Base-by-base conservation (phyloP, 2,888 invertebrate genomes). In the Rhingia campestris region DNA sequence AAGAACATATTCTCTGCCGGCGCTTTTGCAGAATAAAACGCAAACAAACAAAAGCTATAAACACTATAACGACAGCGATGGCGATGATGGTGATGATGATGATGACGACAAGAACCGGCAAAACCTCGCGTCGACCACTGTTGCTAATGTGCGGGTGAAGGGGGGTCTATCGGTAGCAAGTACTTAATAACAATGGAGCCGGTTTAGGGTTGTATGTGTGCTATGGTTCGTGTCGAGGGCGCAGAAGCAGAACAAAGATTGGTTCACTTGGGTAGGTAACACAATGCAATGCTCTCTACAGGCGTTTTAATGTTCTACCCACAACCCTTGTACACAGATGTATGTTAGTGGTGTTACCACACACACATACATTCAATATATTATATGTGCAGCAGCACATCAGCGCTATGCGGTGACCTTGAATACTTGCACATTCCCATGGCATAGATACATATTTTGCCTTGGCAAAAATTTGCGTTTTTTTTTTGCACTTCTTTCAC, bases 41-140 rank as follows among this genome's bases (percentile, higher is more conserved):
- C 22, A 81, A 75, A 53, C 53, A 76, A 74, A 70, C 56, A 58
- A 61, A 77, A 69, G 22, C 79, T 64, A 79, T 73, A 67, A 79
- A 63, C 67, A 63, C 67, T 75, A 64, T 59, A 80, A 63, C 37
- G 66, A 66, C 32, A 43, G 37, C 37, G 22, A 59, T 53, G 64
- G 64, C 67, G 80, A 74, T 59, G 72, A 35, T 49, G 70, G 4
- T 35, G 69, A n/a, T 47, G 70, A 4, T 35, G 56, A n/a, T 58
- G 69, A 81, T 75, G 81, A 82, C 72, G 73, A 73, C 59, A 77
- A 54, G 63, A 79, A 79, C 73, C 82, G 79, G 82, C 73, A 79
- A 59, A 73, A 73, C 41, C 51, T 73, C 82, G 64, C 53, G 54
- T 45, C 53, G 12, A 9, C 22, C 30, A 49, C 22, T 22, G 22